Conservation (phyloP, 2,113 vertebrate genomes). For the Elephantulus edwardii region DNA sequence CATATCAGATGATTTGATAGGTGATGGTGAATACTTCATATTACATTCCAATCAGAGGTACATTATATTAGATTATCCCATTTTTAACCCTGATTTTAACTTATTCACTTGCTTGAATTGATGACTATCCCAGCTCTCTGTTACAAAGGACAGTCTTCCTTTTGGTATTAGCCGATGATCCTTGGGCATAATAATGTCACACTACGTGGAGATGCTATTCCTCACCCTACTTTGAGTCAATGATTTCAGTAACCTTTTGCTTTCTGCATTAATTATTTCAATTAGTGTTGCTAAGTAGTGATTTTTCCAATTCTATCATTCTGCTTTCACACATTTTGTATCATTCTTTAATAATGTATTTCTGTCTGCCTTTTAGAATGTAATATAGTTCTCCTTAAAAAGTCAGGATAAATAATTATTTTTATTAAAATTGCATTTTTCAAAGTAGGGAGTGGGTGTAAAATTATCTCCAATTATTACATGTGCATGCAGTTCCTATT, state of each 20-base stretch:
- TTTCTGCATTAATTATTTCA: constrained; percentile 9
- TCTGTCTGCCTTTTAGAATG: neutral
- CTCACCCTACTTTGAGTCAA: neutral
- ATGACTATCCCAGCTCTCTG: neutral
- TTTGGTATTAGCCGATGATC: neutral
- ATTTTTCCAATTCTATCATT: neutral
- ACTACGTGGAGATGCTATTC: neutral
- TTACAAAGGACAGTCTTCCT: neutral
- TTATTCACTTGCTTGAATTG: neutral
- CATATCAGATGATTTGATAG: neutral
- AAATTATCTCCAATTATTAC: neutral
- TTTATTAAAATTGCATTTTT: constrained; percentile 1
- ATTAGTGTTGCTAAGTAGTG: neutral
- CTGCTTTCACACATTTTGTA: neutral
- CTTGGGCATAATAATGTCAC: neutral
- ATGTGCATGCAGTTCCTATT: neutral
- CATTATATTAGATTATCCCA: neutral
- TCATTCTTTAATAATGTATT: neutral
- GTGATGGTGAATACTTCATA: neutral
- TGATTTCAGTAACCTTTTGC: neutral
- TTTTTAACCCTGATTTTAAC: neutral
- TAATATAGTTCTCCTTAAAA: neutral
- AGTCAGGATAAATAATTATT: neutral
- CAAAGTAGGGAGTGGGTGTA: neutral
- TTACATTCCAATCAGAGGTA: neutral